Evolutionary conservation across 2,888 invertebrate species (phyloP).

Genomic region (Congeria kusceri): DNA sequence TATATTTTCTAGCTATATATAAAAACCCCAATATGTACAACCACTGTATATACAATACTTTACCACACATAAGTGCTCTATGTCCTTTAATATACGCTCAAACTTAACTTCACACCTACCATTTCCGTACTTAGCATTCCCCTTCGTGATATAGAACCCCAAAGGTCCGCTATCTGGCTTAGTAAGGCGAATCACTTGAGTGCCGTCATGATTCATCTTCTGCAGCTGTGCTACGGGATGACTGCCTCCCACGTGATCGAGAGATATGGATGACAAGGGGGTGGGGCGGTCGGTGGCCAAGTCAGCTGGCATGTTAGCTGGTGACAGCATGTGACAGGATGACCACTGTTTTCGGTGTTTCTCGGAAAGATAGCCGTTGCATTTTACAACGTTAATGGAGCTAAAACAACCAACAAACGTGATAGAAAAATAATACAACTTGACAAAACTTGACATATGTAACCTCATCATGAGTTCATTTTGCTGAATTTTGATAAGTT

Average conservation of each 20-base stretch:
- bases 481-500: no score
- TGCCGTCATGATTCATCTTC: conserved; percentile 80
- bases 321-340: conserved; percentile 59
- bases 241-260: background rate
- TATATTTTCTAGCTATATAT: no score
- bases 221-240: conserved; percentile 78
- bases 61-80: no score
- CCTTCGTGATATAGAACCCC: conserved; percentile 84
- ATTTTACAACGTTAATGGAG: background rate
- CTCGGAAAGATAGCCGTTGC: conserved; percentile 4
- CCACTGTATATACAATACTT: no score
- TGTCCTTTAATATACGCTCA: no score
- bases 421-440: no score
- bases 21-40: no score
- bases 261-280: background rate
- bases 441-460: no score
- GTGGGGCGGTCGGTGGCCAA: background rate
- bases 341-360: conserved; percentile 43
- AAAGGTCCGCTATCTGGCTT: conserved; percentile 80
- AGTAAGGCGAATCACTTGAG: conserved; percentile 80
- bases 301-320: conserved; percentile 29
- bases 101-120: conserved; percentile 65
- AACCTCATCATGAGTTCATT: no score
- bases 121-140: conserved; percentile 79
- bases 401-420: no score